These are phyloP conservation scores for Falco punctatus DNA, from an alignment of 2,113 vertebrate species.

Conservation along the genomic window DNA sequence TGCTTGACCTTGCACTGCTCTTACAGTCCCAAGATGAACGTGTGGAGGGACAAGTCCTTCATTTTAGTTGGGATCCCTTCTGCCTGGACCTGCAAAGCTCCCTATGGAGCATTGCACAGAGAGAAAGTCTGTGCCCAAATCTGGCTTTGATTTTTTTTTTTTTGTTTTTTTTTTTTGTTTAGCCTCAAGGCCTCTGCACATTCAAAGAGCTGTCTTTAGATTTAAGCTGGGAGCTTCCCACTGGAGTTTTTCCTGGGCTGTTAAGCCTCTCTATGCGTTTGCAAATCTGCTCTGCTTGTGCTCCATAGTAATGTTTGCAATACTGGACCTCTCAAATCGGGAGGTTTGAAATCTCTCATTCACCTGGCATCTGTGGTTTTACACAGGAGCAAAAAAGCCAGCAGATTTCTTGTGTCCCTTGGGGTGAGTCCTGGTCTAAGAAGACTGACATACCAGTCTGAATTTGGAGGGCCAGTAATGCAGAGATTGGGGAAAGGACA, in stretches of 20 bases:
- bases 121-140: constrained; percentile 2
- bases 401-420: background rate
- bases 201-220: constrained; percentile 49
- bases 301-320: background rate
- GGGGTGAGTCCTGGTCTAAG: background rate
- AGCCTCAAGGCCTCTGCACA: background rate
- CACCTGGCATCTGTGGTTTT: background rate
- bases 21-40: rapidly evolving
- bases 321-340: background rate
- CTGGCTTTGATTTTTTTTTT: constrained; percentile 37
- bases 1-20: background rate
- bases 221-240: constrained; percentile 41
- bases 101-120: background rate
- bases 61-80: background rate
- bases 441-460: background rate
- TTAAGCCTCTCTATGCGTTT: constrained; percentile 13
- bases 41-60: background rate
- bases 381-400: background rate
- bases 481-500: background rate
- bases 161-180: constrained; percentile 1
- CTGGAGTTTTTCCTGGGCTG: constrained; percentile 32
- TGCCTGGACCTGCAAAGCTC: background rate
- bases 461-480: background rate
- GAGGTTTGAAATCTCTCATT: background rate
- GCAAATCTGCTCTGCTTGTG: background rate